Evolutionary conservation across 2,888 invertebrate species (phyloP).

Genomic region (Orchesella flavescens): DNA sequence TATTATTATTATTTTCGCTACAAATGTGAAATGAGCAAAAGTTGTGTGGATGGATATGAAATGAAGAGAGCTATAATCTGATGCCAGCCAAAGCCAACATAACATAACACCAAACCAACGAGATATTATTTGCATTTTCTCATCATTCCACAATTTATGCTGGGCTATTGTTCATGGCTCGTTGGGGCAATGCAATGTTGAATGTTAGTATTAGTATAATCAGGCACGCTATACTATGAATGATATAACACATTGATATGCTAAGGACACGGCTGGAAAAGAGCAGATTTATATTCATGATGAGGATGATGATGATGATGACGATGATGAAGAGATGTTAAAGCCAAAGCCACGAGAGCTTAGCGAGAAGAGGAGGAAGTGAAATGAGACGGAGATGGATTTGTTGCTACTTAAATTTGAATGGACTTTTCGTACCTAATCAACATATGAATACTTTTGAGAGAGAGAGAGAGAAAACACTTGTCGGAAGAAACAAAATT

Average conservation of each 20-base stretch:
- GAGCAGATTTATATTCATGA: conserved; percentile 51
- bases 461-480: not conserved
- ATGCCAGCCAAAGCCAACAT: no score
- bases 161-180: conserved; percentile 32
- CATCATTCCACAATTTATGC: conserved; percentile 3
- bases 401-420: conserved; percentile 36
- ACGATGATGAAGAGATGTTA: not conserved
- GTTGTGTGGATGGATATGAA: not conserved
- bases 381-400: conserved; percentile 48
- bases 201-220: conserved; percentile 9
- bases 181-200: conserved; percentile 26
- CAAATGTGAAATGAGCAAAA: conserved; percentile 16
- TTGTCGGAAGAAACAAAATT: conserved; percentile 44
- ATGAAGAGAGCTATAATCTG: no score
- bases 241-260: no score
- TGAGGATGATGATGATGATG: conserved; percentile 21
- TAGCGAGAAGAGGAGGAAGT: not conserved
- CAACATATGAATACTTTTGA: conserved; percentile 38
- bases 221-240: not conserved
- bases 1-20: conserved; percentile 35
- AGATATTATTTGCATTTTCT: conserved; percentile 27
- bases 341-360: no score
- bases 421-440: conserved; percentile 38
- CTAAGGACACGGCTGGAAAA: conserved; percentile 14
- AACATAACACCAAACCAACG: not conserved